Conservation (phyloP, 1,140 invertebrate genomes). For the Agrilus planipennis region DNA sequence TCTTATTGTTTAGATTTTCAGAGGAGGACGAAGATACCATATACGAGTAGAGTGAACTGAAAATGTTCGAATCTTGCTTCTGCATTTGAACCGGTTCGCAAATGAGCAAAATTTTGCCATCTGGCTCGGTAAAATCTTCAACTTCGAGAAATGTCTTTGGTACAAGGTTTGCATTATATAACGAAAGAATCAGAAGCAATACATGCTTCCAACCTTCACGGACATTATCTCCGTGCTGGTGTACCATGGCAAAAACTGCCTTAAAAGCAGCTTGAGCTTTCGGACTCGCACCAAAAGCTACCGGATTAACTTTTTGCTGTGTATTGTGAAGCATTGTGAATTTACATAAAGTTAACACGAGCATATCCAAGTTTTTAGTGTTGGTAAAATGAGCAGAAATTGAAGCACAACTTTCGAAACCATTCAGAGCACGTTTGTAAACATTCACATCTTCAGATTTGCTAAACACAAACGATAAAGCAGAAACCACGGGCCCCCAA, state of each 20-base stretch:
- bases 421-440: conserved; percentile 54
- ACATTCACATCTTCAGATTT: conserved; percentile 65
- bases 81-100: conserved; percentile 50
- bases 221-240: conserved; percentile 83
- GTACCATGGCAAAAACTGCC: conserved; percentile 74
- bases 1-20: conserved; percentile 44
- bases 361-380: conserved; percentile 83
- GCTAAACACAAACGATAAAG: conserved; percentile 91
- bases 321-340: conserved; percentile 62
- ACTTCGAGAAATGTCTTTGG: conserved; percentile 71
- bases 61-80: conserved; percentile 51
- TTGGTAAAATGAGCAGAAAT: conserved; percentile 84
- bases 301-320: conserved; percentile 38
- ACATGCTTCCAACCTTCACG: conserved; percentile 93
- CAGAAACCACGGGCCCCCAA: conserved; percentile 85
- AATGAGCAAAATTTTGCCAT: conserved; percentile 71
- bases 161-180: conserved; percentile 69
- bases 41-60: conserved; percentile 81
- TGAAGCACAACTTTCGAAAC: conserved; percentile 79
- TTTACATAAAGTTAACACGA: conserved; percentile 89
- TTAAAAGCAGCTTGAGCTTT: conserved; percentile 74
- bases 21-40: conserved; percentile 60
- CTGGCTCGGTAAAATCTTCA: conserved; percentile 85
- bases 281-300: conserved; percentile 61
- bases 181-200: conserved; percentile 75